Evolutionary conservation across 2,113 vertebrate genomes (phyloP), one percentile per base, ranked within the genome.

Genomic region (Maccullochella peelii): DNA sequence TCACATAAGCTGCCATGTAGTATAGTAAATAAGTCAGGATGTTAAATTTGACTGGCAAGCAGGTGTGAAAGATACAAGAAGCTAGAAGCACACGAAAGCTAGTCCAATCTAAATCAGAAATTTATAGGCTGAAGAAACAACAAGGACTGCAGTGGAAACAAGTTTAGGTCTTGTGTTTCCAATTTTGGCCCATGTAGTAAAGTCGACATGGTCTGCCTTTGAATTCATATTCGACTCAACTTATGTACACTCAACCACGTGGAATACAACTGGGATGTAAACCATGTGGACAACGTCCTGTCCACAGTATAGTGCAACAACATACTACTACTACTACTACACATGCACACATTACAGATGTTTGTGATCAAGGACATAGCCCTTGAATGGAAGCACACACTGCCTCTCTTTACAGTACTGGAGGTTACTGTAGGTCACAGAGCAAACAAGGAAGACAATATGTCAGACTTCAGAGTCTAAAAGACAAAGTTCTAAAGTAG

Each of bases 401-500:
- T 63, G 36, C 36, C 9, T 47, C 1, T 27, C 1, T 50, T 33
- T 44, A 27, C 58, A 65, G 30, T 7, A 7, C 12, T 16, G 23
- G 40, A 36, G 52, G 27, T 66, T 61, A 8, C 12, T 49, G 5
- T 6, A 61, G n/a, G 0, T 69, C 59, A 68, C 47, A 58, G 30
- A 33, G 42, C 11, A n/a, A n/a, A 36, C 1, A 42, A 0, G 1
- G 7, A 40, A 55, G 27, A 49, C 4, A 38, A 25, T 15, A 11
- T 8, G 30, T 42, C 21, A 42, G 66, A 42, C 8, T 66, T 33
- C 33, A 33, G 25, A 59, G 20, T 65, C 40, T 20, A 23, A 38
- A 67, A 76, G 12, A 62, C 25, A 66, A 68, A 67, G 58, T 16
- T 77, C 12, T 62, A 66, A 66, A 42, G 9, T 23, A 55, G 42